Evolutionary conservation across 2,797 vertebrate genomes (phyloP).

Genomic region (Borostomias antarcticus): DNA sequence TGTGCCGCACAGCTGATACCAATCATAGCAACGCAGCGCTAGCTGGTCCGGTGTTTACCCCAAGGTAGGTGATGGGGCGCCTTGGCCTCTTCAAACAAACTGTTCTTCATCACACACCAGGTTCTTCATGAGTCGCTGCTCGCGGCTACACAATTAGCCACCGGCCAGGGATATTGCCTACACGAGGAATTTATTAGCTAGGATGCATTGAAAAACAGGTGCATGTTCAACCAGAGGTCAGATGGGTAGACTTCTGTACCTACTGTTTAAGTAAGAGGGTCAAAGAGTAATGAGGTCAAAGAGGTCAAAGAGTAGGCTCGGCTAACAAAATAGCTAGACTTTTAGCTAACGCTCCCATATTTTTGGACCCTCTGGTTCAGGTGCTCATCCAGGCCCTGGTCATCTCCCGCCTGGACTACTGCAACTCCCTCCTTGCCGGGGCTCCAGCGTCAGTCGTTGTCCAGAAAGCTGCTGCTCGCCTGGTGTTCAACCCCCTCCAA

Average conservation of each 20-base stretch:
- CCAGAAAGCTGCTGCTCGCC: no score
- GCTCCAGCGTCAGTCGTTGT: no score
- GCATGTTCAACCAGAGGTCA: conserved; percentile 43
- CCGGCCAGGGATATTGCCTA: conserved; percentile 34
- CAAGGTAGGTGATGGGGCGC: conserved; percentile 44
- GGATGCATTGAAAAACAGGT: conserved; percentile 59
- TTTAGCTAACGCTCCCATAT: no score
- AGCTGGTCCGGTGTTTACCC: conserved; percentile 51
- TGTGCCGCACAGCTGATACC: conserved; percentile 55
- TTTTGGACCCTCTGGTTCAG: no score
- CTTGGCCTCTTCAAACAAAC: conserved; percentile 44
- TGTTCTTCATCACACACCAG: conserved; percentile 48
- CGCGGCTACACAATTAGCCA: conserved; percentile 53
- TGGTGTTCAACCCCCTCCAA: no score
- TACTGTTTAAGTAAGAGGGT: no score
- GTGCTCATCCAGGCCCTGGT: no score
- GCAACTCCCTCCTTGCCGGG: no score
- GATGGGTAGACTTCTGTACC: conserved; percentile 18
- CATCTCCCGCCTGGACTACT: no score
- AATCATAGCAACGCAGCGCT: conserved; percentile 61
- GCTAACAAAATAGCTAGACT: no score
- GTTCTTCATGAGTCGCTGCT: conserved; percentile 45
- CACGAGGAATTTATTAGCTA: conserved; percentile 53
- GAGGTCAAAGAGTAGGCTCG: no score
- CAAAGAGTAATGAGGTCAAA: no score